Evolutionary conservation across 1,140 invertebrate genomes (phyloP), one percentile per base, ranked within the genome.

Genomic region (Hormaphis cornu): DNA sequence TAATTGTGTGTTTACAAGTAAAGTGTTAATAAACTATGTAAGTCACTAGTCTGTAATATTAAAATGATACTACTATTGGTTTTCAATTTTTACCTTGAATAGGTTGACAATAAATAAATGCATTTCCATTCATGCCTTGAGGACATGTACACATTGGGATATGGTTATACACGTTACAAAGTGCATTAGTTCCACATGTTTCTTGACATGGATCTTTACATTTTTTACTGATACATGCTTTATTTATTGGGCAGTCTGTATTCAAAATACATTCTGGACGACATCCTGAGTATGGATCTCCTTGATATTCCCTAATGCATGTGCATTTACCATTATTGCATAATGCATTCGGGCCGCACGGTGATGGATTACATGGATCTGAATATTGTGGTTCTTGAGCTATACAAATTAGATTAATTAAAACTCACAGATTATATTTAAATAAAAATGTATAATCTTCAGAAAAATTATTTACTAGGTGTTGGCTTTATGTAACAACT

Each of bases 201-300:
- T 83, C 85, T 22, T 80, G 80, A 75, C 89, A 91, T 26, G 89
- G 89, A 77, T 91, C 87, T 44, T 82, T 77, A 75, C 89, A 91
- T 80, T 87, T 87, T 72, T 86, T 84, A 71, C 82, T 82, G 14
- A 89, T 83, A 73, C 89, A 92, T 1, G 88, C 83, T 73, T 79
- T 81, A 56, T 85, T 82, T 35, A 81, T 79, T 7, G 83, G 77
- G 78, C 86, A 87, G 76, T 86, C 85, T 30, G 79, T 81, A 75
- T 84, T 86, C 2, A 84, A 79, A 40, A 82, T 80, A 76, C 85
- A 87, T 80, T 86, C 84, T 52, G 84, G 81, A 74, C 84, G 78
- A 76, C 86, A 87, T 33, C 81, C 78, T 71, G 83, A 74, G 71
- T 85, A 85, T 16, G 84, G 83, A 76, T 85, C 83, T 54, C 85